Evolutionary conservation across 2,113 vertebrate species (phyloP), one percentile per base, ranked within the genome.

Genomic region (Neolamprologus fasciatus): DNA sequence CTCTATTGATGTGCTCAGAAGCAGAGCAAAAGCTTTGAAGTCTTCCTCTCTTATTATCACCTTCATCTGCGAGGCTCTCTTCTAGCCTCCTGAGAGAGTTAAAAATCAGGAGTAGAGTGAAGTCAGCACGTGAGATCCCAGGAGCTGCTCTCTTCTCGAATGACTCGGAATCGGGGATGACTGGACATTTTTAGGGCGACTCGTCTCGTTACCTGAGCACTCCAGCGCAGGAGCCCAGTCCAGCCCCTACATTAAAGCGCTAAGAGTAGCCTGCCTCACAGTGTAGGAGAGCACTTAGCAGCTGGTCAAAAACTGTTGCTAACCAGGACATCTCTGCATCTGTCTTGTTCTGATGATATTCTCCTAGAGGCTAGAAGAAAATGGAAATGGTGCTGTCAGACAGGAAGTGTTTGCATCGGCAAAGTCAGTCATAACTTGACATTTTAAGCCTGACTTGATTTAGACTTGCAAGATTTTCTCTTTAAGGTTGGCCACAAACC

Each of bases 21-120:
- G 63, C 51, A 84, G 45, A 83, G 35, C 54, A 35, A 80, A 78
- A 53, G 37, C 16, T 47, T 57, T 63, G 50, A 47, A 86, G 55
- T 85, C 45, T 10, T 80, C 84, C 42, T 51, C 78, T 28, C 17
- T 86, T 35, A 78, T 1, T 83, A 66, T 54, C 13, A 58, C 40
- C 51, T 90, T 86, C 33, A 45, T 28, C 83, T 82, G 81, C 7
- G 53, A 80, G 50, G 63, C 53, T 87, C 81, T 28, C 61, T 50
- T 45, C 6, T 19, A 80, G 28, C 71, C 53, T 68, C 81, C 31
- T 26, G 53, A 84, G 80, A 85, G 33, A 66, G 81, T 55, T 82
- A 13, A 89, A 84, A 87, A 68, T 42, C 86, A 58, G n/a, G 53
- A 40, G 13, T 9, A 45, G 37, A 81, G 16, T 81, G 81, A 4